Conservation (phyloP, 2,113 vertebrate genomes). For the Paedocypris sp. region DNA sequence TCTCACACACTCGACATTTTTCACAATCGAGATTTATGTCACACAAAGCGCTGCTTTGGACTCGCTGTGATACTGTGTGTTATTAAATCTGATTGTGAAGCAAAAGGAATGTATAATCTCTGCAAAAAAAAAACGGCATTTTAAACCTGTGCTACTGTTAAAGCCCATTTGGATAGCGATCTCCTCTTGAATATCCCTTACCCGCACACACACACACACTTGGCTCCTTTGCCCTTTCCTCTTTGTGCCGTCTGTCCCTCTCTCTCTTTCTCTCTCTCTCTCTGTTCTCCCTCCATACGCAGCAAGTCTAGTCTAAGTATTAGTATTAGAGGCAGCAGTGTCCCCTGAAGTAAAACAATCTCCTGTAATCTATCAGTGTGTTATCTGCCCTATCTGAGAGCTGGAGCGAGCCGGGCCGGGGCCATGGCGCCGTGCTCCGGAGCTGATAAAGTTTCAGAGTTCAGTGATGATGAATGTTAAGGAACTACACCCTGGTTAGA, state of each 20-base stretch:
- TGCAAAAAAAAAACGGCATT: slow-evolving; percentile 36
- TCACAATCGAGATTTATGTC: slow-evolving; percentile 22
- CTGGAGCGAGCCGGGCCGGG: slow-evolving; percentile 73
- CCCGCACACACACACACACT: slow-evolving; percentile 20
- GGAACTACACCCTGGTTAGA: slow-evolving; percentile 79
- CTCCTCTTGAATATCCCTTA: slow-evolving; percentile 34
- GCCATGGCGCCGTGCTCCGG: slow-evolving; percentile 82
- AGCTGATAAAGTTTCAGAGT: slow-evolving; percentile 96
- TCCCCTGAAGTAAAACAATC: slow-evolving; percentile 88
- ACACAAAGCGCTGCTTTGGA: slow-evolving; percentile 18
- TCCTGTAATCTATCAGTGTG: slow-evolving; percentile 83
- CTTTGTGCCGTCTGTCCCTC: slow-evolving; percentile 29
- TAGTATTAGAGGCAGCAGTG: slow-evolving; percentile 63
- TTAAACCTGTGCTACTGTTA: slow-evolving; percentile 38
- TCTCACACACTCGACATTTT: slow-evolving; percentile 23
- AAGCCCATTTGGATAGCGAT: slow-evolving; percentile 27
- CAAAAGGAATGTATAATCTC: slow-evolving; percentile 33
- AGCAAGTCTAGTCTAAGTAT: slow-evolving; percentile 59
- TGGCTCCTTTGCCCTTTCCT: slow-evolving; percentile 40
- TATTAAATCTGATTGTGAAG: slow-evolving; percentile 36
- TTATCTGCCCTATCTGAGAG: slow-evolving; percentile 88
- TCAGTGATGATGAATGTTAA: slow-evolving; percentile 92
- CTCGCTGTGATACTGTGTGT: slow-evolving; percentile 16
- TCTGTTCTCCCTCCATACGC: slow-evolving; percentile 30
- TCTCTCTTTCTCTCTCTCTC: slow-evolving; percentile 30